A percentile compares a stretch with the other conserved stretches of the same genome.
Conservation (phyloP, 1,140 invertebrate species). For the Caenorhabditis brenneri region DNA sequence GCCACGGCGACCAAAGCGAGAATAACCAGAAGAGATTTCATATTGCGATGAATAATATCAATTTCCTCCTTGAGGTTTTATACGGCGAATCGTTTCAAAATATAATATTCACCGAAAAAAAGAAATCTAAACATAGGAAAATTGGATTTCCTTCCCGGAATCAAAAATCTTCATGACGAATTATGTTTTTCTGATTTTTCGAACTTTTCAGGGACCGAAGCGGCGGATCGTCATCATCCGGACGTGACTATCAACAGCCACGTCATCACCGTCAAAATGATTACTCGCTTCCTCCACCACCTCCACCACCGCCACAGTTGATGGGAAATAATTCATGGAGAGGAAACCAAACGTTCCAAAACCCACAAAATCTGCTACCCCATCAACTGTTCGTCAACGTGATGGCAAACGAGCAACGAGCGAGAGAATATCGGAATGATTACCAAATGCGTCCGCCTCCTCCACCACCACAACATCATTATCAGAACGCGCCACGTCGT, state of each 20-base stretch:
- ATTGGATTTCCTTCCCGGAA: neutral
- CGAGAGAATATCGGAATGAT: neutral
- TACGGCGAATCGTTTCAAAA: no score
- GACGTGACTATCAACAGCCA: neutral
- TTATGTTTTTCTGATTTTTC: neutral
- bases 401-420: no score
- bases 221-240: neutral
- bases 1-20: neutral
- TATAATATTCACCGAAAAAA: no score
- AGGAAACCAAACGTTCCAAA: neutral
- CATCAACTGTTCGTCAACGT: neutral
- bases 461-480: neutral
- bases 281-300: neutral
- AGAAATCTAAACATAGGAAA: neutral
- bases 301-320: neutral
- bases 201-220: neutral
- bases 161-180: neutral
- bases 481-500: neutral
- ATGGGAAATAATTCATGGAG: neutral
- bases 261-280: neutral
- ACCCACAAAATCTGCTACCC: neutral
- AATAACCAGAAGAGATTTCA: neutral
- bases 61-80: no score
- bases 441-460: neutral
- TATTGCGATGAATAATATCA: neutral